Evolutionary conservation across 2,113 vertebrate genomes (phyloP).

Genomic region (Micronycteris hirsuta): DNA sequence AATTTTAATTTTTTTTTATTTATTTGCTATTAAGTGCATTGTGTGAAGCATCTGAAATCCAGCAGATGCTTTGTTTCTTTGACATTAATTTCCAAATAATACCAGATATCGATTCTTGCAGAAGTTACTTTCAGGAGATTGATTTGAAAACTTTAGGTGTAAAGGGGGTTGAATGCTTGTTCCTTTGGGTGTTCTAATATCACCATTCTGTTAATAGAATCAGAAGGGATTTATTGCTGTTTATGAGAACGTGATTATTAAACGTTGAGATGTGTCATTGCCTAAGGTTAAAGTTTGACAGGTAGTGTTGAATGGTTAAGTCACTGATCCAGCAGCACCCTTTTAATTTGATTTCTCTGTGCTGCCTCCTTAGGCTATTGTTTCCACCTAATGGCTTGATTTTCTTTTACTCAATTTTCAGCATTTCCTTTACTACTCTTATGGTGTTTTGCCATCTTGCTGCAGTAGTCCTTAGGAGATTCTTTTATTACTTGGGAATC

Average conservation of each 20-base stretch:
- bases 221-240: background rate
- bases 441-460: background rate
- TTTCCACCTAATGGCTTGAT: background rate
- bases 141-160: background rate
- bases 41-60: background rate
- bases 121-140: background rate
- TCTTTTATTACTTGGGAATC: constrained; percentile 1
- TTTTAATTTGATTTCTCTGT: background rate
- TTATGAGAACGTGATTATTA: background rate
- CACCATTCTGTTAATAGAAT: background rate
- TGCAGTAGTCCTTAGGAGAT: background rate
- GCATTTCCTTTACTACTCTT: background rate
- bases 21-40: background rate
- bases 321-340: background rate
- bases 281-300: background rate
- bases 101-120: background rate
- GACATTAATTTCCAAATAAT: constrained; percentile 1
- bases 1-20: background rate
- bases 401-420: constrained; percentile 4
- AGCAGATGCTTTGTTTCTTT: background rate
- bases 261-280: background rate
- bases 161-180: background rate
- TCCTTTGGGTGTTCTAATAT: background rate
- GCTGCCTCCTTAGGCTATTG: background rate
- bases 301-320: background rate